A percentile compares a stretch with the other conserved stretches of the same genome.
Conservation (phyloP, 2,797 vertebrate species). For the Xyrichtys novacula region DNA sequence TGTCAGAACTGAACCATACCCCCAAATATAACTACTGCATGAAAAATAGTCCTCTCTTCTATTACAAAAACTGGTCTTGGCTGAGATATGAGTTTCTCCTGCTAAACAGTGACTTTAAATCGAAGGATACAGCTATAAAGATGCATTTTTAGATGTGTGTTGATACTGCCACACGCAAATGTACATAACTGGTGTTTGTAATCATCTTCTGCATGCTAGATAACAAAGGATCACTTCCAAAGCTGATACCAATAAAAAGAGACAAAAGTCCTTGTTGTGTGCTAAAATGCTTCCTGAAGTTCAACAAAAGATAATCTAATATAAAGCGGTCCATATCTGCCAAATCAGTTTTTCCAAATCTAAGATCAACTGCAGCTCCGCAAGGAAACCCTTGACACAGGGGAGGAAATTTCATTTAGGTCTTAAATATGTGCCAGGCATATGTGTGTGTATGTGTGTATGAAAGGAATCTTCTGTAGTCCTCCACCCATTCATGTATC, state of each 20-base stretch:
- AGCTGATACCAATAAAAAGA: not conserved
- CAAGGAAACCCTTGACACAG: not conserved
- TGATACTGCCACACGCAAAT: not conserved
- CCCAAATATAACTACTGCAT: no score
- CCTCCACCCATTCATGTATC: not conserved
- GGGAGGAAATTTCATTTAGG: not conserved
- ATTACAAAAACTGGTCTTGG: no score
- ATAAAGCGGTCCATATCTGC: not conserved
- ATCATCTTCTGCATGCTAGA: no score
- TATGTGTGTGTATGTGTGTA: not conserved
- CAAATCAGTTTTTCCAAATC: not conserved
- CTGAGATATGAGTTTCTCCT: no score
- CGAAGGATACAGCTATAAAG: no score
- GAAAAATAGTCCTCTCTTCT: no score
- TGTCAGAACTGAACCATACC: no score
- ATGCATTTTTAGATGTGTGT: not conserved
- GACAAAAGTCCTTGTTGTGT: not conserved
- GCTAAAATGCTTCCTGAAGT: constrained; percentile 1
- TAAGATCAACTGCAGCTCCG: not conserved
- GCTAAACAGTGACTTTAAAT: no score
- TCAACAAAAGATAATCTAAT: not conserved
- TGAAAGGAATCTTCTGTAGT: not conserved
- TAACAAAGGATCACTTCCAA: not conserved
- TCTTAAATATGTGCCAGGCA: not conserved
- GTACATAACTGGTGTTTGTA: not conserved